Percentiles rank a stretch among this genome's conserved stretches.
These are phyloP conservation scores for Drosophila neocordata DNA, from an alignment of 1,140 invertebrate species.

Conservation along the genomic window DNA sequence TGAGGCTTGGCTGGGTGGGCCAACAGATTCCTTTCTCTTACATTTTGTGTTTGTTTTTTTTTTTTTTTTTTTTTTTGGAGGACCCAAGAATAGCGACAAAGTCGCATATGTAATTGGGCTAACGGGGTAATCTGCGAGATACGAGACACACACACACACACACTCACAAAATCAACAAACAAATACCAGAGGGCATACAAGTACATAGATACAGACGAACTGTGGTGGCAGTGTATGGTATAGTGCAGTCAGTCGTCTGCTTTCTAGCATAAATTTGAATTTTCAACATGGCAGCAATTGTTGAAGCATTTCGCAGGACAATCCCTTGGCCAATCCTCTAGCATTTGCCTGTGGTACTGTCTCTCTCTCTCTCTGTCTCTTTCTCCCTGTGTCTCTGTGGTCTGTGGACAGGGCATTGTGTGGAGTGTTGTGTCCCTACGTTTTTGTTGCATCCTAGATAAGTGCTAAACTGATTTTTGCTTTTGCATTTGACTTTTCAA, in stretches of 20 bases:
- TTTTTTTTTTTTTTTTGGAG: neutral
- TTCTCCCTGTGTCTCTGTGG: too few species aligned
- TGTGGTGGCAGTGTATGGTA: conserved; percentile 12
- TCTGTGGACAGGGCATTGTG: too few species aligned
- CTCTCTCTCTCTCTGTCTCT: conserved; percentile 15
- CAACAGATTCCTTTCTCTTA: neutral
- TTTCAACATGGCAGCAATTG: conserved; percentile 61
- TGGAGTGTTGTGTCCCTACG: conserved; percentile 15
- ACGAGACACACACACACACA: conserved; percentile 13
- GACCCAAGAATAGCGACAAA: conserved; percentile 46
- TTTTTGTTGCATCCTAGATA: conserved; percentile 32
- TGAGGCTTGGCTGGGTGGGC: conserved; percentile 16
- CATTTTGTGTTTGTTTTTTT: neutral
- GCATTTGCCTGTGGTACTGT: conserved; percentile 9
- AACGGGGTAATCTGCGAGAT: conserved; percentile 41
- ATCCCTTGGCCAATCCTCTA: conserved; percentile 28
- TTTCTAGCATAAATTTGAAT: conserved; percentile 71
- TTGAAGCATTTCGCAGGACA: conserved; percentile 36
- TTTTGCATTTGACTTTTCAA: conserved; percentile 33
- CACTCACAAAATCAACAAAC: conserved; percentile 43
- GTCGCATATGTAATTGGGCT: conserved; percentile 65
- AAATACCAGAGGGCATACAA: conserved; percentile 27
- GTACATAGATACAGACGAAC: neutral
- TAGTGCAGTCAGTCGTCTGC: conserved; percentile 11
- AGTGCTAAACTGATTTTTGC: conserved; percentile 72